Evolutionary conservation across 1,140 invertebrate species (phyloP).

Genomic region (Elymnias hypermnestra): DNA sequence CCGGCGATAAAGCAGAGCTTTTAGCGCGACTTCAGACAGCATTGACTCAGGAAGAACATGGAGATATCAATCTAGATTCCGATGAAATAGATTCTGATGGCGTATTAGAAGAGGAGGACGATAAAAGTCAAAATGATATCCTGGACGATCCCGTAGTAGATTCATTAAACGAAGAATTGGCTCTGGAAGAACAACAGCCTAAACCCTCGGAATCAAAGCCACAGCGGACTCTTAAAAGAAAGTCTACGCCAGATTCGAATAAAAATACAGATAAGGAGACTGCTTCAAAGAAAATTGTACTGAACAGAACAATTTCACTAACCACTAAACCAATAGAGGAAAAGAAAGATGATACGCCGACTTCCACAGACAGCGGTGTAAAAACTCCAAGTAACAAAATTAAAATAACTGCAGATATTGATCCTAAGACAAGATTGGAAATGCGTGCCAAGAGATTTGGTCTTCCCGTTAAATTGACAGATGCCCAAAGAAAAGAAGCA

Average conservation of each 20-base stretch:
- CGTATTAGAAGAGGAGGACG: slow-evolving; percentile 76
- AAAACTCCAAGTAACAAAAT: slow-evolving; percentile 37
- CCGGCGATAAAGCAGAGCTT: slow-evolving; percentile 89
- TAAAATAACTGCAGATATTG: slow-evolving; percentile 79
- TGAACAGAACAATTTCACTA: slow-evolving; percentile 81
- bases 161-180: slow-evolving; percentile 61
- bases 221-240: slow-evolving; percentile 53
- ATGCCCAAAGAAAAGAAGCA: slow-evolving; percentile 79
- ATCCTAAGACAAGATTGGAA: slow-evolving; percentile 83
- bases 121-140: slow-evolving; percentile 74
- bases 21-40: slow-evolving; percentile 84
- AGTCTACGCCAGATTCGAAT: slow-evolving; percentile 47
- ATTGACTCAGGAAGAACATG: slow-evolving; percentile 69
- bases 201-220: slow-evolving; percentile 44
- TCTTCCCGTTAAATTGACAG: slow-evolving; percentile 75
- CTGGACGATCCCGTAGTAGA: slow-evolving; percentile 60
- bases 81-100: slow-evolving; percentile 72
- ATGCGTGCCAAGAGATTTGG: slow-evolving; percentile 89
- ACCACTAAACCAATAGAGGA: slow-evolving; percentile 48
- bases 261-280: slow-evolving; percentile 38
- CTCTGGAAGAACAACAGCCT: slow-evolving; percentile 47
- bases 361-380: slow-evolving; percentile 27
- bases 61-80: slow-evolving; percentile 63
- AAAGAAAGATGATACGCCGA: slow-evolving; percentile 19
- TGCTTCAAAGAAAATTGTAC: slow-evolving; percentile 77